Evolutionary conservation across 2,888 invertebrate genomes (phyloP).

Genomic region (Creontiades dilutus): DNA sequence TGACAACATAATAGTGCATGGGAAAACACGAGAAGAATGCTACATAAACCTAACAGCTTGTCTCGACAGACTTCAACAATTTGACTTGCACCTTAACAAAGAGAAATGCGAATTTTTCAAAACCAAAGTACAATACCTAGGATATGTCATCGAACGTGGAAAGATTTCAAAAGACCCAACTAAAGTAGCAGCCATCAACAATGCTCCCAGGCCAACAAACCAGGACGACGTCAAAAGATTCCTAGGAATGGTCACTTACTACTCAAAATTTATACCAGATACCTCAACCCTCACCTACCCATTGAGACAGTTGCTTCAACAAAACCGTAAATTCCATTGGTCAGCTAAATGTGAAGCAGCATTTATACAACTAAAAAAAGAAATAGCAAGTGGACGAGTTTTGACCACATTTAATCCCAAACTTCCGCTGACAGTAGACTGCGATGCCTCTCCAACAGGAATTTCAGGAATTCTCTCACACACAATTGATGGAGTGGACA

Average conservation of each 20-base stretch:
- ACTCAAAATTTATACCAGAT: conserved; percentile 59
- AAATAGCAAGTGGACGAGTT: conserved; percentile 75
- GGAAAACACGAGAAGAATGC: conserved; percentile 38
- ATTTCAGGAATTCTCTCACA: conserved; percentile 23
- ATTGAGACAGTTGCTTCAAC: conserved; percentile 73
- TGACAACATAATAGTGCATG: conserved; percentile 17
- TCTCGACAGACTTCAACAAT: conserved; percentile 7
- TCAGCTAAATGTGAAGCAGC: conserved; percentile 73
- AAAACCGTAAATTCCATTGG: conserved; percentile 73
- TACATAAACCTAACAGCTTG: neutral
- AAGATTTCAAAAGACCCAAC: conserved; percentile 53
- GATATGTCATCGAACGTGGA: conserved; percentile 13
- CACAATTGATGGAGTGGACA: conserved; percentile 66
- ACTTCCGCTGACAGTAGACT: conserved; percentile 70
- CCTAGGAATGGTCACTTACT: conserved; percentile 59
- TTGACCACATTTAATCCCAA: conserved; percentile 75
- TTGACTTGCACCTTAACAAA: conserved; percentile 58
- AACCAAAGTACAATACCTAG: conserved; percentile 34
- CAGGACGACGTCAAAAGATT: conserved; percentile 51
- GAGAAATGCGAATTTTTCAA: conserved; percentile 57
- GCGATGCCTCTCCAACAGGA: conserved; percentile 71
- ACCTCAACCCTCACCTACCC: conserved; percentile 72
- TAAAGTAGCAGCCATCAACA: conserved; percentile 30
- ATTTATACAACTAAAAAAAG: conserved; percentile 74
- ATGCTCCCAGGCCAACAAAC: conserved; percentile 31